phyloP scores from a whole-genome alignment of 1,140 invertebrate species.

The Macrosteles quadrilineatus region DNA sequence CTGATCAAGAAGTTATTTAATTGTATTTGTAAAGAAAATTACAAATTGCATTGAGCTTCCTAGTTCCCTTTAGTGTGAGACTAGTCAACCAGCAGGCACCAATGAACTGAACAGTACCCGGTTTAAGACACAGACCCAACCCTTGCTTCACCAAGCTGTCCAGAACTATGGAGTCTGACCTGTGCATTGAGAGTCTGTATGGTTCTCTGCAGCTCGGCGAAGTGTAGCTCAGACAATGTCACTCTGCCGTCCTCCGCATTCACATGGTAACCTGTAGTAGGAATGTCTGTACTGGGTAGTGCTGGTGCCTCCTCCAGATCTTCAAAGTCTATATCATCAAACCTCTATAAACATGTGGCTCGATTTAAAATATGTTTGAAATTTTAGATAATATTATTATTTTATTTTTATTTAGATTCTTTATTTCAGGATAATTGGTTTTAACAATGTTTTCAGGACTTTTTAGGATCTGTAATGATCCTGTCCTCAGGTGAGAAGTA shows the following conservation, averaged over 20 bases:
- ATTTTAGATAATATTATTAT: not conserved
- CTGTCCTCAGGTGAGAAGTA: not conserved
- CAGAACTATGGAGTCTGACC: no score
- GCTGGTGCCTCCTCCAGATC: conserved; percentile 50
- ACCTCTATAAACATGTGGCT: conserved; percentile 35
- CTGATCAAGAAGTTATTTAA: no score
- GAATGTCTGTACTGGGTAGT: conserved; percentile 25
- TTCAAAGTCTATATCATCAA: conserved; percentile 53
- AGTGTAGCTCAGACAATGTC: conserved; percentile 62
- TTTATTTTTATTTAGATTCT: not conserved
- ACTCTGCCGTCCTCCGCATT: conserved; percentile 61
- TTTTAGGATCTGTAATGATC: not conserved
- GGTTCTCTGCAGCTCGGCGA: conserved; percentile 61
- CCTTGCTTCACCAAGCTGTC: no score
- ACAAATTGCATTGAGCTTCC: no score
- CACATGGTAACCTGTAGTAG: conserved; percentile 44
- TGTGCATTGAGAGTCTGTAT: conserved; percentile 54
- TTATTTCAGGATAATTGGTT: not conserved
- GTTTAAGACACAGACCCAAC: no score
- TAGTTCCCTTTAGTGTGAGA: no score
- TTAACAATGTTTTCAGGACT: not conserved
- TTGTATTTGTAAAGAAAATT: no score
- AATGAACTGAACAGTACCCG: no score
- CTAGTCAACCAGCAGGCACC: no score
- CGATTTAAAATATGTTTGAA: conserved; percentile 7